Percentiles rank a stretch among this genome's conserved stretches.
phyloP scores from a whole-genome alignment of 1,140 invertebrate species.

The Rhynchophorus ferrugineus region DNA sequence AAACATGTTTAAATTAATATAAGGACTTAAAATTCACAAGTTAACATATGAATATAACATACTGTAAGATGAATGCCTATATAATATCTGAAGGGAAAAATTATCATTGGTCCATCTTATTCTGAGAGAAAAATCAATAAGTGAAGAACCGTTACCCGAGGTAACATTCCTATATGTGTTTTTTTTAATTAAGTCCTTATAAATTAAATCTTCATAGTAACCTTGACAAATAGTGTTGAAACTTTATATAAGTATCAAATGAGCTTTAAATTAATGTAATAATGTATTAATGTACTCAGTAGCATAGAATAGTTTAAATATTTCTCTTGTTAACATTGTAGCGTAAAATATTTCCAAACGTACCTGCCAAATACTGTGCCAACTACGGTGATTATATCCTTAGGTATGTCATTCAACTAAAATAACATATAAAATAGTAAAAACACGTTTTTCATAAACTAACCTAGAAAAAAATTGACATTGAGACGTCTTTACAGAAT shows the following conservation, averaged over 20 bases:
- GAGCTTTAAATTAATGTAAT: conserved; percentile 1
- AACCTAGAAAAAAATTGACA: conserved; percentile 8
- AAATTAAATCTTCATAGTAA: conserved; percentile 6
- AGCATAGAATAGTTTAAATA: neutral
- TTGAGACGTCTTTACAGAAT: neutral
- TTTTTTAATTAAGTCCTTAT: no score
- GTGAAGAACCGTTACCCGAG: no score
- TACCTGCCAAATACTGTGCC: conserved; percentile 18
- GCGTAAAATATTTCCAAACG: neutral
- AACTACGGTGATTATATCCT: conserved; percentile 12
- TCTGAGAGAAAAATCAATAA: conserved; percentile 16
- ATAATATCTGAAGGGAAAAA: no score
- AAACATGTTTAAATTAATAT: neutral
- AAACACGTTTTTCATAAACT: conserved; percentile 18
- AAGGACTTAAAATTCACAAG: neutral
- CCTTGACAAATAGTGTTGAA: conserved; percentile 12
- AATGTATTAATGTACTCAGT: neutral
- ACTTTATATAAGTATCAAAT: conserved; percentile 6
- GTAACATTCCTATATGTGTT: no score
- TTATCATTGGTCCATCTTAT: conserved; percentile 4
- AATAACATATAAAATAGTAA: conserved; percentile 9
- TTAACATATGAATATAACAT: no score
- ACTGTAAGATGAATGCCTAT: no score
- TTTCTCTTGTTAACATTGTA: neutral
- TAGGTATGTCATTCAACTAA: conserved; percentile 9